These are phyloP conservation scores for Sphenodon punctatus DNA, from an alignment of 2,797 vertebrate genomes.

Conservation along the genomic window DNA sequence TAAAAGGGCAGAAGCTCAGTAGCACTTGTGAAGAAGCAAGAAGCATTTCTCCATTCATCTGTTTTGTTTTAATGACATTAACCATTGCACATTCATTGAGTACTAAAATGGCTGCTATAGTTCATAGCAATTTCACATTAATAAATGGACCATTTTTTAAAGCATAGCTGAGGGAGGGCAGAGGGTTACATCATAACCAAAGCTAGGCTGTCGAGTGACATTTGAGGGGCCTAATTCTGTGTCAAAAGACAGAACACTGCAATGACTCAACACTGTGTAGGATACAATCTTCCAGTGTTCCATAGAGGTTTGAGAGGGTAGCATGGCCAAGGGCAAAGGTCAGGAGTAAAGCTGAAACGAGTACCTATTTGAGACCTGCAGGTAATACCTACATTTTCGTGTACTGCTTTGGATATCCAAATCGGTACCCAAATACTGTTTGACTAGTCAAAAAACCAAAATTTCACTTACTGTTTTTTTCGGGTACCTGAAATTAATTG, in stretches of 20 bases:
- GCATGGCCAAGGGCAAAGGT: neutral
- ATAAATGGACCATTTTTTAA: conserved; percentile 34
- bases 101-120: conserved; percentile 43
- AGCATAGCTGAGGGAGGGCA: neutral
- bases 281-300: too few species aligned
- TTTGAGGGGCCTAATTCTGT: neutral
- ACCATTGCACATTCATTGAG: conserved; percentile 40
- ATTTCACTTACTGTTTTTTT: too few species aligned
- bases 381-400: too few species aligned
- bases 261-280: too few species aligned
- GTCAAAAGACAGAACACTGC: fast-evolving
- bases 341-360: too few species aligned
- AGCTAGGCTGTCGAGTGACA: neutral
- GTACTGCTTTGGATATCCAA: too few species aligned
- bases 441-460: too few species aligned
- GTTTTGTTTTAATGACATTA: conserved; percentile 8
- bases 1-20: neutral
- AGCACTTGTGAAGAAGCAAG: fast-evolving
- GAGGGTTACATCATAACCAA: neutral
- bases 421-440: too few species aligned
- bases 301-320: neutral
- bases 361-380: too few species aligned
- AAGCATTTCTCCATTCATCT: fast-evolving
- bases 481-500: too few species aligned
- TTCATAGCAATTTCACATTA: conserved; percentile 49